These are phyloP conservation scores for Drosophila pseudotalamancana DNA, from an alignment of 2,888 invertebrate genomes.

Conservation along the genomic window DNA sequence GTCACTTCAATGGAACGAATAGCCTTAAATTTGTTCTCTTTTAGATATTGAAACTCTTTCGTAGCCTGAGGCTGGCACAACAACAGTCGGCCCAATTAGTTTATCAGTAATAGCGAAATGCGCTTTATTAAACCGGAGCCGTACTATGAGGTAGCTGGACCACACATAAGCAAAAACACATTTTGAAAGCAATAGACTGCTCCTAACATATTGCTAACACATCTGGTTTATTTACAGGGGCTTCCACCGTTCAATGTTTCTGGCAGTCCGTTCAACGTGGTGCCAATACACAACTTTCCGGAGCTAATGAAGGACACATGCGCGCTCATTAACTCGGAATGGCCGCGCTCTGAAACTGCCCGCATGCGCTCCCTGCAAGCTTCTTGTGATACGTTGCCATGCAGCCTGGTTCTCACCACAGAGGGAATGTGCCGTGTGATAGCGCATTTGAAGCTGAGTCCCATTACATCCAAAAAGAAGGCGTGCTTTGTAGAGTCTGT, in stretches of 20 bases:
- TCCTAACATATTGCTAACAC: neutral
- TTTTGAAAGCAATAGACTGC: neutral
- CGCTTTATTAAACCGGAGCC: slow-evolving; percentile 83
- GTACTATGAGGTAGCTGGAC: slow-evolving; percentile 82
- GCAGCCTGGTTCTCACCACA: slow-evolving; percentile 88
- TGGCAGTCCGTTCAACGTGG: slow-evolving; percentile 85
- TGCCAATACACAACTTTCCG: slow-evolving; percentile 90
- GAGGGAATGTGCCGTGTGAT: slow-evolving; percentile 86
- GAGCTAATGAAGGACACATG: slow-evolving; percentile 90
- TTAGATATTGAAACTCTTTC: slow-evolving; percentile 66
- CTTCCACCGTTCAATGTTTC: slow-evolving; percentile 84
- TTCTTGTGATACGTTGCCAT: slow-evolving; percentile 90
- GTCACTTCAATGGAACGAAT: slow-evolving; percentile 23
- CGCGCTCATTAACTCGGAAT: slow-evolving; percentile 92
- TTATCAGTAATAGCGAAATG: slow-evolving; percentile 74
- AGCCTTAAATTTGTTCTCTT: slow-evolving; percentile 65
- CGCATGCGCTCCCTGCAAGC: slow-evolving; percentile 90
- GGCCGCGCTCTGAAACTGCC: slow-evolving; percentile 92
- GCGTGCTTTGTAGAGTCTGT: slow-evolving; percentile 93
- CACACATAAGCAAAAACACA: slow-evolving; percentile 1
- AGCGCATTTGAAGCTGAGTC: slow-evolving; percentile 92
- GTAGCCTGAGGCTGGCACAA: slow-evolving; percentile 57
- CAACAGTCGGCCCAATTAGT: slow-evolving; percentile 56
- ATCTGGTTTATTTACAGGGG: slow-evolving; percentile 72
- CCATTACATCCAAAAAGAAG: slow-evolving; percentile 88